Evolutionary conservation across 2,888 invertebrate genomes (phyloP).

Genomic region (Tiphia femorata): DNA sequence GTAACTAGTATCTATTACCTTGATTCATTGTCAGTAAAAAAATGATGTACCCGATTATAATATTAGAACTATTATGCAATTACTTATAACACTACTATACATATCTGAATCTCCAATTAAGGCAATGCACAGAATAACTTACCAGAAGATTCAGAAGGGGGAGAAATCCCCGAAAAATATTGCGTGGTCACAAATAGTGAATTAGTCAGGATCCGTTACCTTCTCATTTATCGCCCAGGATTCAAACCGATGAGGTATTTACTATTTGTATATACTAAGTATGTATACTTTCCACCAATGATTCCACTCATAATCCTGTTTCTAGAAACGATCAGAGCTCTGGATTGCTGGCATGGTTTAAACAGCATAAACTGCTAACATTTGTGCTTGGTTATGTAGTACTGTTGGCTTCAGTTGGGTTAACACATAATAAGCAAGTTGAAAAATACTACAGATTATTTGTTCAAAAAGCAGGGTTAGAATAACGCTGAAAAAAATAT

Average conservation of each 20-base stretch:
- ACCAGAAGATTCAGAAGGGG: slow-evolving; percentile 60
- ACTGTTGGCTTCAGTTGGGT: slow-evolving; percentile 75
- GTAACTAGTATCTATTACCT: slow-evolving; percentile 43
- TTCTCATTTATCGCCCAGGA: slow-evolving; percentile 76
- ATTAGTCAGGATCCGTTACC: slow-evolving; percentile 80
- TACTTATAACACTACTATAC: too few species aligned
- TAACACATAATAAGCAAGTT: slow-evolving; percentile 75
- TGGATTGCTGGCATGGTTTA: slow-evolving; percentile 71
- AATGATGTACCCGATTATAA: background rate
- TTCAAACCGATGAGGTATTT: slow-evolving; percentile 49
- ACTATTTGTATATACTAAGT: background rate
- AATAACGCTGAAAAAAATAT: slow-evolving; percentile 35
- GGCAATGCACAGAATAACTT: slow-evolving; percentile 52
- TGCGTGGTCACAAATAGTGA: slow-evolving; percentile 84
- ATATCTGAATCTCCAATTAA: too few species aligned
- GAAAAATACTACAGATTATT: slow-evolving; percentile 75
- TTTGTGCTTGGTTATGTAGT: slow-evolving; percentile 76
- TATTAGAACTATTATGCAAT: too few species aligned
- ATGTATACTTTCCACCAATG: too few species aligned
- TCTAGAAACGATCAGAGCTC: slow-evolving; percentile 47
- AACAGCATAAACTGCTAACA: slow-evolving; percentile 74
- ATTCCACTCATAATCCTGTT: too few species aligned
- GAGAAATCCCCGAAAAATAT: slow-evolving; percentile 76
- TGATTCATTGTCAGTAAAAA: background rate
- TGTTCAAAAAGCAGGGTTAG: slow-evolving; percentile 62